Evolutionary conservation across 2,797 vertebrate species (phyloP).

Genomic region (Mallotus villosus): DNA sequence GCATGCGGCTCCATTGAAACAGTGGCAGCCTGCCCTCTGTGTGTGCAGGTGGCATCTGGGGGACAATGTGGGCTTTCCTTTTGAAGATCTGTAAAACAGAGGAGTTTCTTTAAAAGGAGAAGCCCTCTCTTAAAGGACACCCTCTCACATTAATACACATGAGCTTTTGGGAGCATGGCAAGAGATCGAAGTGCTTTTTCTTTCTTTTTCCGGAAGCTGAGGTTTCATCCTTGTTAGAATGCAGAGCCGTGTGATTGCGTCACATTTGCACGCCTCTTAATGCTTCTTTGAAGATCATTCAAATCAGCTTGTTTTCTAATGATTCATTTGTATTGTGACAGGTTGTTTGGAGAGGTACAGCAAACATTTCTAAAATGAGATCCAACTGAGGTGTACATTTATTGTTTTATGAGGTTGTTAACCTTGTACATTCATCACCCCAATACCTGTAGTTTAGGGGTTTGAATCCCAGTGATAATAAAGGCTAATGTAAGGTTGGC

Average conservation of each 20-base stretch:
- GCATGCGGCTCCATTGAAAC: conserved; percentile 65
- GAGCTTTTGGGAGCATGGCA: conserved; percentile 14
- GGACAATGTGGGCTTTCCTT: conserved; percentile 61
- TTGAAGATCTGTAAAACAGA: conserved; percentile 51
- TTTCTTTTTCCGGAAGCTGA: conserved; percentile 8
- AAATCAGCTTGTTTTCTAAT: conserved; percentile 23
- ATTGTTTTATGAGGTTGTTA: not conserved
- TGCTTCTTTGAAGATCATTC: conserved; percentile 29
- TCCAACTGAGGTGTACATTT: conserved; percentile 17
- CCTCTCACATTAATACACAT: conserved; percentile 31
- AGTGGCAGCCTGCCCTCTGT: conserved; percentile 70
- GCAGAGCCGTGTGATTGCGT: conserved; percentile 42
- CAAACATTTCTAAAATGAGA: not conserved
- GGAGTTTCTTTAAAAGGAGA: conserved; percentile 41
- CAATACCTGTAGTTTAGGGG: not conserved
- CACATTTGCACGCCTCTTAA: conserved; percentile 31
- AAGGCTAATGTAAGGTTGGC: conserved; percentile 9
- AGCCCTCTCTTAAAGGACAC: conserved; percentile 42
- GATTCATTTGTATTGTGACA: conserved; percentile 7
- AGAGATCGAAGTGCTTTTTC: conserved; percentile 22
- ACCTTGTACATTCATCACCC: not conserved
- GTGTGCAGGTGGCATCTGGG: conserved; percentile 68
- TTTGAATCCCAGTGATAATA: conserved; percentile 27
- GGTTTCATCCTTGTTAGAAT: conserved; percentile 39
- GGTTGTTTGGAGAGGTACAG: conserved; percentile 2